Conservation (phyloP, 92 coral and sea anemone species). For the Zoanthus sociatus region DNA sequence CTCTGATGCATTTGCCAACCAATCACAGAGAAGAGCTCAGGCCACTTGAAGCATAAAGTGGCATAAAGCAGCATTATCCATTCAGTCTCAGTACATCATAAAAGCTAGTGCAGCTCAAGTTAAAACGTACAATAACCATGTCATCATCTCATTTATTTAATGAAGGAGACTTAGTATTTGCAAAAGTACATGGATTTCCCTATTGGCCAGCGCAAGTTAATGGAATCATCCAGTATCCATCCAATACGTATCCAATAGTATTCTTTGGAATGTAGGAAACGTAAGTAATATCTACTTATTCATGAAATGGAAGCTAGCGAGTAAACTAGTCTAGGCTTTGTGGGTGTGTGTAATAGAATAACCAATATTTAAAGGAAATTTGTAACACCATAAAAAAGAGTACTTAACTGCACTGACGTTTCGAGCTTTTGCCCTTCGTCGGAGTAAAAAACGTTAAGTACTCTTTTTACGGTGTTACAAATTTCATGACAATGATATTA, state of each 20-base stretch:
- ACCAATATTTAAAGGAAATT: too few species aligned
- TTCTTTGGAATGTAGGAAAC: slow-evolving; percentile 59
- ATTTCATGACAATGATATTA: too few species aligned
- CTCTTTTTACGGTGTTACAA: too few species aligned
- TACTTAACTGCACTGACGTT: too few species aligned
- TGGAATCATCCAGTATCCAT: slow-evolving; percentile 65
- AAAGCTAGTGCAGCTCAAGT: slow-evolving; percentile 68
- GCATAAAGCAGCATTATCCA: slow-evolving; percentile 51
- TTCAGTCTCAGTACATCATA: slow-evolving; percentile 69
- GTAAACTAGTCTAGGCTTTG: background rate
- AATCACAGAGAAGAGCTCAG: slow-evolving; percentile 54
- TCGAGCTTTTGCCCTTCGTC: too few species aligned
- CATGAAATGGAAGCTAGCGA: slow-evolving; percentile 21
- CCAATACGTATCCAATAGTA: slow-evolving; percentile 60
- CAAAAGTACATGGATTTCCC: slow-evolving; percentile 59
- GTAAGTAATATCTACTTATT: slow-evolving; percentile 63
- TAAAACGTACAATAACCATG: slow-evolving; percentile 63
- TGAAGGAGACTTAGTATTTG: slow-evolving; percentile 55
- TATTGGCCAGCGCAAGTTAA: slow-evolving; percentile 52
- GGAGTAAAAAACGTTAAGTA: too few species aligned
- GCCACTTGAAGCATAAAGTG: slow-evolving; percentile 52
- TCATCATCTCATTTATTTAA: slow-evolving; percentile 61
- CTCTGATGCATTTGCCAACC: background rate
- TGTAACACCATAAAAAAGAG: too few species aligned
- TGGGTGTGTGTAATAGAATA: too few species aligned